phyloP scores from a whole-genome alignment of 2,888 invertebrate genomes.

The Tetragonisca angustula region DNA sequence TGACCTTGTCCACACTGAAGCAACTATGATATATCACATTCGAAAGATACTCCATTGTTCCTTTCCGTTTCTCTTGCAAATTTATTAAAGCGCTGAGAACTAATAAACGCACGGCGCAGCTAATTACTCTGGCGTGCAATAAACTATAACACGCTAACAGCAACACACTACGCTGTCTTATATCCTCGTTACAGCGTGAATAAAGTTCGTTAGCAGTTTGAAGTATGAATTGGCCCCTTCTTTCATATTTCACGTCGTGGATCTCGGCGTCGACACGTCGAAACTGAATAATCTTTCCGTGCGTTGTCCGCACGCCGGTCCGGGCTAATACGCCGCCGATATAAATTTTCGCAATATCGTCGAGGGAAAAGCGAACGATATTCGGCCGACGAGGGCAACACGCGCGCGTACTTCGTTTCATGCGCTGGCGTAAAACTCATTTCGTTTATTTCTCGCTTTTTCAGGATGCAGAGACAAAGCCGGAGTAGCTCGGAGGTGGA shows the following conservation, averaged over 20 bases:
- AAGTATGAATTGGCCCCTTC: neutral
- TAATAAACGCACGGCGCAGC: neutral
- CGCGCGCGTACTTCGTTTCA: neutral
- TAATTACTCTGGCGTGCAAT: neutral
- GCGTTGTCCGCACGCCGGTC: too few species aligned
- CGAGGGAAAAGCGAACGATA: neutral
- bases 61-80: too few species aligned
- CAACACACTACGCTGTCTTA: neutral
- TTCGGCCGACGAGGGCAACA: neutral
- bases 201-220: neutral
- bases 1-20: too few species aligned
- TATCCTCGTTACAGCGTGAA: neutral
- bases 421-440: constrained; percentile 49
- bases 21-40: too few species aligned
- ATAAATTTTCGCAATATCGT: constrained; percentile 32
- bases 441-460: constrained; percentile 65
- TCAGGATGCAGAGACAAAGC: constrained; percentile 81
- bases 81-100: neutral
- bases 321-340: neutral
- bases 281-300: neutral
- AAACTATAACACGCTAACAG: neutral
- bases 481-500: constrained; percentile 81
- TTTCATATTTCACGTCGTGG: too few species aligned
- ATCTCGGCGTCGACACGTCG: neutral
- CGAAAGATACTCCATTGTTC: too few species aligned